A percentile compares a stretch with the other conserved stretches of the same genome.
phyloP scores from a whole-genome alignment of 2,888 invertebrate genomes.

The Drosophila paranaensis region DNA sequence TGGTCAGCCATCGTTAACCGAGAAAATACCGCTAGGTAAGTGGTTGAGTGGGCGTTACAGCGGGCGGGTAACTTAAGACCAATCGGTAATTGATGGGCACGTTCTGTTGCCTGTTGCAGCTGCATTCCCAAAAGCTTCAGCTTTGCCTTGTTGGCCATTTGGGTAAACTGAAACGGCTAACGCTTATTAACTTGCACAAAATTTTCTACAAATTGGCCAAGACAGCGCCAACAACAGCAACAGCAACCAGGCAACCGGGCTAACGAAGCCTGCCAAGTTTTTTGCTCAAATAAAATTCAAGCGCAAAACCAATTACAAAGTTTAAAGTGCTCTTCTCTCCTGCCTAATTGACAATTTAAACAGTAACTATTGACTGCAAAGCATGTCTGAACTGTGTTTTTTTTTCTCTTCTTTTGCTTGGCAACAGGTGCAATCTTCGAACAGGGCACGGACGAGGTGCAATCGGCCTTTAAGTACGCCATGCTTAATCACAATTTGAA shows the following conservation, averaged over 20 bases:
- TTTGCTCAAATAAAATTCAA: constrained; percentile 63
- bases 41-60: constrained; percentile 23
- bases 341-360: constrained; percentile 74
- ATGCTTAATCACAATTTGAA: constrained; percentile 94
- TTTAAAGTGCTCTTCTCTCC: constrained; percentile 74
- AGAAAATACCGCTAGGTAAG: constrained; percentile 85
- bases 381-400: background rate
- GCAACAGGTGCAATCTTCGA: constrained; percentile 94
- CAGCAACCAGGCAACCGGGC: constrained; percentile 15
- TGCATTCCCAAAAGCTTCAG: background rate
- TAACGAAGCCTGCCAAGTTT: constrained; percentile 42
- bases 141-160: constrained; percentile 35
- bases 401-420: background rate
- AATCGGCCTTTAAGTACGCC: constrained; percentile 96
- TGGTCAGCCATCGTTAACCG: constrained; percentile 84
- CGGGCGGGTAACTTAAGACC: constrained; percentile 34
- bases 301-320: constrained; percentile 77
- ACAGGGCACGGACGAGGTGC: constrained; percentile 95
- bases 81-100: constrained; percentile 35
- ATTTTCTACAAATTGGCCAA: constrained; percentile 58
- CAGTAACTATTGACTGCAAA: background rate
- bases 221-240: constrained; percentile 29
- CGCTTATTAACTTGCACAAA: constrained; percentile 70
- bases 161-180: constrained; percentile 63
- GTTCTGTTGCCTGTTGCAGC: constrained; percentile 28